Evolutionary conservation across 2,113 vertebrate genomes (phyloP).

Genomic region (Entosphenus tridentatus): DNA sequence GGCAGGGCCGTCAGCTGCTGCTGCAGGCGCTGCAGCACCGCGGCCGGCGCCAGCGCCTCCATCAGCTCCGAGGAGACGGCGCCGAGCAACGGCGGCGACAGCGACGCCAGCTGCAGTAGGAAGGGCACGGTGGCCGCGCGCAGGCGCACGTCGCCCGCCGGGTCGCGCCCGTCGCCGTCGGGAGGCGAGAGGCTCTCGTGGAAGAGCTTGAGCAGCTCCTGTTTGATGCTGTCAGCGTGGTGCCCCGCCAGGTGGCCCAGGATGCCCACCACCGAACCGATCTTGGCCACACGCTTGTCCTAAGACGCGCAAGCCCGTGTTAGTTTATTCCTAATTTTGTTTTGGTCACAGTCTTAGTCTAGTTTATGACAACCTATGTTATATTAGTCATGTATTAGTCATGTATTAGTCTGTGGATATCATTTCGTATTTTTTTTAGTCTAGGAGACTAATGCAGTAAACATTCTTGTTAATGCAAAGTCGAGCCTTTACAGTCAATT

Average conservation of each 20-base stretch:
- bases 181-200: slow-evolving; percentile 44
- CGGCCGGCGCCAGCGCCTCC: slow-evolving; percentile 38
- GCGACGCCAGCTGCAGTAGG: slow-evolving; percentile 55
- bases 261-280: slow-evolving; percentile 73
- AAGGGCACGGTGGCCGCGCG: slow-evolving; percentile 50
- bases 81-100: slow-evolving; percentile 54
- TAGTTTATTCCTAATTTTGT: too few relatives aligned
- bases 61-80: slow-evolving; percentile 53
- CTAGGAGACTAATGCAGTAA: too few relatives aligned
- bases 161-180: slow-evolving; percentile 14
- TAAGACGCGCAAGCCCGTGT: background rate
- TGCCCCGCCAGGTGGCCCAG: slow-evolving; percentile 55
- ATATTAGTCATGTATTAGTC: too few relatives aligned
- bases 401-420: too few relatives aligned
- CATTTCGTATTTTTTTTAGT: too few relatives aligned
- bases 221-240: slow-evolving; percentile 60
- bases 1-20: slow-evolving; percentile 37
- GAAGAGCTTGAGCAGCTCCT: slow-evolving; percentile 65
- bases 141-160: slow-evolving; percentile 20
- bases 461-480: too few relatives aligned
- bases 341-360: too few relatives aligned
- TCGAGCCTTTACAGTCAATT: too few relatives aligned
- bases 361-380: too few relatives aligned
- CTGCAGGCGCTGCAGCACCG: slow-evolving; percentile 53
- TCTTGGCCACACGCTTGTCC: slow-evolving; percentile 52